Evolutionary conservation across 30 jellyfish, hydroid and myxozoan species (phyloP).

Genomic region (Nemopilema nomurai): DNA sequence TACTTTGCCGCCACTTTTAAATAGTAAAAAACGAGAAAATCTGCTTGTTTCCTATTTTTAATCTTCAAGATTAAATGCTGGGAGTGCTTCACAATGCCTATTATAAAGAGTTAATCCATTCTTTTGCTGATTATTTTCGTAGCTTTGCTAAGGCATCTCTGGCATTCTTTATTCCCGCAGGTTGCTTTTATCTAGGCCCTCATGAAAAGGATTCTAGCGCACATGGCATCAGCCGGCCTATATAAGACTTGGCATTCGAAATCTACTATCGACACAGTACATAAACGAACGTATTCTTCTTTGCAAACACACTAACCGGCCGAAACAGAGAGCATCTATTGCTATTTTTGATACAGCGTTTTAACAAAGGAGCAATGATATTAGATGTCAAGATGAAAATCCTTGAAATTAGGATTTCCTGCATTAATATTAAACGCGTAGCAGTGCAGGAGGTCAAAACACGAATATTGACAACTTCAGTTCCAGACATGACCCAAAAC

Average conservation of each 20-base stretch:
- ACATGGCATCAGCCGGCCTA: not conserved
- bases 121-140: not conserved
- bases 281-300: too few species aligned
- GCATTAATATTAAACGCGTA: not conserved
- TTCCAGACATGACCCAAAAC: not conserved
- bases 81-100: slow-evolving; percentile 20
- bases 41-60: slow-evolving; percentile 19
- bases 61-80: slow-evolving; percentile 22
- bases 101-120: not conserved
- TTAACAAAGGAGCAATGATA: not conserved
- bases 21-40: not conserved
- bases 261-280: too few species aligned
- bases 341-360: not conserved
- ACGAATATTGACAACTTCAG: not conserved
- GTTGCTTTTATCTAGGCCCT: not conserved
- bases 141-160: not conserved
- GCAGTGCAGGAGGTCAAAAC: not conserved
- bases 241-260: too few species aligned
- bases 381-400: not conserved
- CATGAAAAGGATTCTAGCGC: not conserved
- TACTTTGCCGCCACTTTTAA: slow-evolving; percentile 13
- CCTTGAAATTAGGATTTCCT: not conserved
- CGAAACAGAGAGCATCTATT: too few species aligned
- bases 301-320: too few species aligned
- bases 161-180: not conserved